Evolutionary conservation across 1,140 invertebrate species (phyloP), one percentile per base, ranked within the genome.

Genomic region (Eubasilissa regina): DNA sequence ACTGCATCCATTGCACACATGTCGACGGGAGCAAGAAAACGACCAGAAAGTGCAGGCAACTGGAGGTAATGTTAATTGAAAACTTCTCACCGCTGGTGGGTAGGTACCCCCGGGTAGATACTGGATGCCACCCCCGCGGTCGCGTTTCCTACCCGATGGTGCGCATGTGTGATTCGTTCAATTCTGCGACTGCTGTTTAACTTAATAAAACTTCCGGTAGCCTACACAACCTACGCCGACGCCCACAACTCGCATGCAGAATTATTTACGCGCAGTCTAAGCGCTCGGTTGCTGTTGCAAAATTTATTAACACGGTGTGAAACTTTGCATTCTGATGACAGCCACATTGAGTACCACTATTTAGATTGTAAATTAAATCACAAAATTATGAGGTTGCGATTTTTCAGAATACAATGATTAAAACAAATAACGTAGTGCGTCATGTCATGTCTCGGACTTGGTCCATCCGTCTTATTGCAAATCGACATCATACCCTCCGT

Each of bases 31-130:
- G 15, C 12, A 66, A 48, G 75, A 64, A 64, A 56, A 47, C 43
- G 17, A 25, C 11, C 60, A 64, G 68, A 55, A 51, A 74, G 68
- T 76, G 77, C 80, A 81, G 53, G 80, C 60, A 77, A 79, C 72
- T 81, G 80, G 74, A 81, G 80, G 77, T 81, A 81, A 81, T 81
- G 74, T 81, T 81, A 81, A 81, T 81, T 81, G 80, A 79, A 81
- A 81, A 81, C 77, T 76, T 81, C 62, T 62, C 73, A 62, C 60
- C 60, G 60, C 60, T 21, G 15, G 17, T 21, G 17, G 11, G 55
- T 21, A 21, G 55, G 17, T 17, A 55, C 53, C 53, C 19, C 19
- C 9, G 19, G n/a, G n/a, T 15, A 55, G n/a, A 15, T 55, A 55
- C 51, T 55, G 53, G n/a, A 13, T 55, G n/a, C 19, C 19, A 55